Evolutionary conservation across 2,797 vertebrate genomes (phyloP), one percentile per base, ranked within the genome.

Genomic region (Vireo griseus): DNA sequence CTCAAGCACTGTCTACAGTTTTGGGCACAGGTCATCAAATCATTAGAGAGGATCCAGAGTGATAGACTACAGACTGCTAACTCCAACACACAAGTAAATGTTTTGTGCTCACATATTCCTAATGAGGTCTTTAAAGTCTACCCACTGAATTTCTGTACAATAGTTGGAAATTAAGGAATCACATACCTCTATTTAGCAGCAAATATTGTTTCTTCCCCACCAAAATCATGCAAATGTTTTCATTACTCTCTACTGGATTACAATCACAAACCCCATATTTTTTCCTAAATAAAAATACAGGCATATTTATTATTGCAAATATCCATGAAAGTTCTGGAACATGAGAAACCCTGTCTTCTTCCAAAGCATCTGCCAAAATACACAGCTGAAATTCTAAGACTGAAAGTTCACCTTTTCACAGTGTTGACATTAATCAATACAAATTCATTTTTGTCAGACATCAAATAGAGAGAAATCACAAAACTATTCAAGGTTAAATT

Each of bases 361-460:
- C 14, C 73, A 86, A 68, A 86, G 26, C 10, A 73, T 21, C 28
- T 82, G 22, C 33, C 44, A 78, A 84, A 91, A 71, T 14, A 76
- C 16, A 37, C 5, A 8, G 62, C 19, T 65, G 40, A 75, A 62
- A 52, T 37, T 86, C 33, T 67, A 58, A 71, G 40, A 29, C n/a
- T 52, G n/a, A 65, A 73, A 88, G 8, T 83, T 95, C 78, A 77
- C 72, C 16, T 91, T 93, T 93, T 62, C 55, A 44, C 33, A 81
- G 22, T 37, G 51, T 66, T 86, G 42, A 84, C 45, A 29, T n/a
- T 59, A 81, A 94, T 90, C 81, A 82, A 90, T 91, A 87, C 11
- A 57, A 67, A 94, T 75, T 71, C 37, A 63, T 84, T 92, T 94
- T 78, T 73, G 51, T 40, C 62, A 86, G 40, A 44, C 33, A 79